A percentile compares a stretch with the other conserved stretches of the same genome.
These are phyloP conservation scores for Xanthorhoe designata DNA, from an alignment of 2,888 invertebrate genomes.

Conservation along the genomic window DNA sequence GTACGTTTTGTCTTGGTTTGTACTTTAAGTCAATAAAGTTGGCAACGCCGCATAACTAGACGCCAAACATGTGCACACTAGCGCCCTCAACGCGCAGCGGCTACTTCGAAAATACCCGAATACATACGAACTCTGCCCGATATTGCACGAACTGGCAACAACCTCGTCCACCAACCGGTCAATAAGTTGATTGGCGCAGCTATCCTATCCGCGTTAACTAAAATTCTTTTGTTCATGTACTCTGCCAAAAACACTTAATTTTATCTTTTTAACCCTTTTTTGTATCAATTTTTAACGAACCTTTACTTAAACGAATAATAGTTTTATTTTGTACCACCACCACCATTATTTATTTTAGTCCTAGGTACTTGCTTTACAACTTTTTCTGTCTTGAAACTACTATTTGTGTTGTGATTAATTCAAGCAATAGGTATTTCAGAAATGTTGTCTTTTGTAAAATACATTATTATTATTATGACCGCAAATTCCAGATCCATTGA, in stretches of 20 bases:
- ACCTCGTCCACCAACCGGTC: slow-evolving; percentile 83
- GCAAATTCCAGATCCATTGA: no score
- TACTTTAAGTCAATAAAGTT: slow-evolving; percentile 83
- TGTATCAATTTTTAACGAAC: background rate
- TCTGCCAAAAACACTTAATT: background rate
- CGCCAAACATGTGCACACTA: slow-evolving; percentile 83
- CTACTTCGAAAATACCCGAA: slow-evolving; percentile 69
- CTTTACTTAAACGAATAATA: background rate
- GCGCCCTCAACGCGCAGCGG: slow-evolving; percentile 86
- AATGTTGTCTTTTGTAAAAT: no score
- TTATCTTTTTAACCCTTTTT: background rate
- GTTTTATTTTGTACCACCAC: no score
- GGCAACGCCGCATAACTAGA: slow-evolving; percentile 85
- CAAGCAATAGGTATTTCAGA: no score
- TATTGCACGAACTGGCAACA: slow-evolving; percentile 80
- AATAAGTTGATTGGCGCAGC: slow-evolving; percentile 84
- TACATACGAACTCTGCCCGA: slow-evolving; percentile 73
- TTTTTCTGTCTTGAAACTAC: no score
- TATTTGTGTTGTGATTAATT: no score
- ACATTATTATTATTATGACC: no score
- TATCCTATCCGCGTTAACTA: slow-evolving; percentile 60
- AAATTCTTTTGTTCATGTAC: slow-evolving; percentile 67
- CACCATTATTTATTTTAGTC: no score
- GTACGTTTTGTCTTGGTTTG: slow-evolving; percentile 83
- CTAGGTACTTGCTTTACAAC: no score